Percentiles rank a stretch among this genome's conserved stretches.
Evolutionary conservation across 2,797 vertebrate species (phyloP).

Genomic region (Alca torda): DNA sequence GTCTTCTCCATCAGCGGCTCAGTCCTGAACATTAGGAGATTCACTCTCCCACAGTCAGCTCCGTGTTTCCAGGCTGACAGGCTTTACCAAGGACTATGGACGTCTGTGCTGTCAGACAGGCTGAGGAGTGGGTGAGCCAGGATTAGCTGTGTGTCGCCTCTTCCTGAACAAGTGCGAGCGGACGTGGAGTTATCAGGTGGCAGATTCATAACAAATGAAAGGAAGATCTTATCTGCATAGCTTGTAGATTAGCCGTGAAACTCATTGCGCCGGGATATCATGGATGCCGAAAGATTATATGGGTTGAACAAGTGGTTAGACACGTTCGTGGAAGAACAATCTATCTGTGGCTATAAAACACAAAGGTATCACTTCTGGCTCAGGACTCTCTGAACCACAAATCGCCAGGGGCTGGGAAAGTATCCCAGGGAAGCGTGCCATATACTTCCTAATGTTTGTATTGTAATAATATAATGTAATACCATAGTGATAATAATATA

Average conservation of each 20-base stretch:
- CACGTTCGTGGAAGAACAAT: background rate
- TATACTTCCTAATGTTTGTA: background rate
- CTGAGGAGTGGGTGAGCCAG: background rate
- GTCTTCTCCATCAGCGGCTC: background rate
- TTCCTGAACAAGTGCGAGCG: background rate
- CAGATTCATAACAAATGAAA: background rate
- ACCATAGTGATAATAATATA: background rate
- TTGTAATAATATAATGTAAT: background rate
- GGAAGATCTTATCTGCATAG: conserved; percentile 25
- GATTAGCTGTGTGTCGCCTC: background rate
- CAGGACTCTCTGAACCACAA: background rate
- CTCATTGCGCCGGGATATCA: background rate
- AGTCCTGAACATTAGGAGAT: background rate
- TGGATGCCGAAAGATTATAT: background rate
- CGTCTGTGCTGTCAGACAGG: background rate
- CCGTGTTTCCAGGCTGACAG: background rate
- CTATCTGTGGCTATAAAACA: background rate
- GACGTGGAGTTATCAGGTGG: background rate
- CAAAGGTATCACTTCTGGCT: background rate
- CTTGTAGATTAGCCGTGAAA: conserved; percentile 6
- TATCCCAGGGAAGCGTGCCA: background rate
- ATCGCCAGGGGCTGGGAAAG: background rate
- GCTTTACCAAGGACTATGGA: background rate
- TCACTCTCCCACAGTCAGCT: background rate
- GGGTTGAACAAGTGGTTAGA: conserved; percentile 4